Base-by-base conservation (phyloP, 2,797 vertebrate species). In the Oceanodroma leucorhoa region DNA sequence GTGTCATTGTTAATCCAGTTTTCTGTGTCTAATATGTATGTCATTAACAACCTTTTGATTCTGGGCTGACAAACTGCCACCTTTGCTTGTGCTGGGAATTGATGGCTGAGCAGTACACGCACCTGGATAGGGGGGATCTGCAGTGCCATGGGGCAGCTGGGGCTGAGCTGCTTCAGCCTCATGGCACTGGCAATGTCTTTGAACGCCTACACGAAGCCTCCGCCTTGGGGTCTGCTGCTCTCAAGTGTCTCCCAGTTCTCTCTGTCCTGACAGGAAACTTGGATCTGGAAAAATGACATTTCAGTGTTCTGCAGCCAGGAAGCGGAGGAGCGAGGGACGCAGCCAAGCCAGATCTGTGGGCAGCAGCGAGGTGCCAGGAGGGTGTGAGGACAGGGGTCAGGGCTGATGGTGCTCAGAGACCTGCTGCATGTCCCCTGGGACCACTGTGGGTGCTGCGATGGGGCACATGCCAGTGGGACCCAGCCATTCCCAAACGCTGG, bases 1-100 rank as follows among this genome's bases (percentile, higher is more conserved):
- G 73, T 85, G 93, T 91, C 95, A 48, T 36, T 91, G 90, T 83
- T 97, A 97, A 96, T 97, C 95, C 91, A 87, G 61, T 96, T 96
- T 94, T 95, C 93, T 79, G 51, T 83, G 83, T 93, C 83, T 94
- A 92, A 90, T 58, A 78, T 85, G 67, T 86, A n/a, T 92, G 95
- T 86, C 84, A 89, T 83, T 96, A 93, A 72, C 76, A 67, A 65
- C 36, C 69, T 95, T 94, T 93, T 88, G 80, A 81, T 91, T 95
- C 83, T 48, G 83, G 76, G 82, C 78, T 80, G 76, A 84, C 66
- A 32, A 30, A 54, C 21, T 30, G 57, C n/a, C 61, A 46, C 86
- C 32, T 60, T 36, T 66, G 88, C 83, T 45, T 94, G 93, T 93
- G 81, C 36, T 2, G 9, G 88, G 58, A 79, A 70, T 20, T 50